Conservation (phyloP, 2,797 vertebrate genomes). For the Enteromius afrohamiltoni region DNA sequence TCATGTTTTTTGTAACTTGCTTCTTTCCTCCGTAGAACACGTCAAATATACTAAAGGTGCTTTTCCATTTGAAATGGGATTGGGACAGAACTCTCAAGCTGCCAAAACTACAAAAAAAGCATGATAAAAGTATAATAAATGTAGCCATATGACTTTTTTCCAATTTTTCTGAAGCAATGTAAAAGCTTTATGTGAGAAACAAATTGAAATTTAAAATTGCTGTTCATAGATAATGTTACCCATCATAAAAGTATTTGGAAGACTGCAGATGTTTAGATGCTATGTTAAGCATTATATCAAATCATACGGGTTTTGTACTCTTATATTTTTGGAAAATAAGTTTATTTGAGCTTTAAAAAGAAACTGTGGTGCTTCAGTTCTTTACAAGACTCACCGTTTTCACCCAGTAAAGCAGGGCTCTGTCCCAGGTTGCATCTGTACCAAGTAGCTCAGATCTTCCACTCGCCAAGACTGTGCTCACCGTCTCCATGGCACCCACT, state of each 20-base stretch:
- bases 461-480: slow-evolving; percentile 73
- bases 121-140: background rate
- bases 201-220: background rate
- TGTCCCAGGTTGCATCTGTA: slow-evolving; percentile 78
- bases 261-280: background rate
- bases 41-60: background rate
- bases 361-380: background rate
- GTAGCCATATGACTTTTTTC: background rate
- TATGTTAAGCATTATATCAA: background rate
- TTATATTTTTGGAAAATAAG: background rate
- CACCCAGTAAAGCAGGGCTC: slow-evolving; percentile 86
- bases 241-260: background rate
- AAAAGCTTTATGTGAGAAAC: background rate
- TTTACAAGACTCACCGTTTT: slow-evolving; percentile 77
- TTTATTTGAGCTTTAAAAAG: background rate
- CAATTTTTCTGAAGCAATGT: background rate
- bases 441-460: slow-evolving; percentile 69
- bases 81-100: background rate
- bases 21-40: background rate
- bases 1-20: background rate
- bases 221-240: background rate
- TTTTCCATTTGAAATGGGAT: background rate
- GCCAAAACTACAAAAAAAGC: background rate
- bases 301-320: background rate
- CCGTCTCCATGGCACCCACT: slow-evolving; percentile 83